A percentile compares a stretch with the other conserved stretches of the same genome.
Evolutionary conservation across 2,113 vertebrate genomes (phyloP).

Genomic region (Sclerurus mexicanus): DNA sequence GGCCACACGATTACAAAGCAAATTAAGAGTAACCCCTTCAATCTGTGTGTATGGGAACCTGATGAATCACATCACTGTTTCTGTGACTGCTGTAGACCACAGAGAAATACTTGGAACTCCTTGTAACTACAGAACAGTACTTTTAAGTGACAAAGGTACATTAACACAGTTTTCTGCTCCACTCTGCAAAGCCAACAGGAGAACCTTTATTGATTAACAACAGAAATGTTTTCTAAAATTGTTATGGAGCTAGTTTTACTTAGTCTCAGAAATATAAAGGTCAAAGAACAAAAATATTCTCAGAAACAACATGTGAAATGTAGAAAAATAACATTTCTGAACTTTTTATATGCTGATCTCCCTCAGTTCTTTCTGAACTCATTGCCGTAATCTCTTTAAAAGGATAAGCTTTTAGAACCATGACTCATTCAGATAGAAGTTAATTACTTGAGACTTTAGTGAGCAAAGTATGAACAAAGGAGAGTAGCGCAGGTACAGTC

Average conservation of each 20-base stretch:
- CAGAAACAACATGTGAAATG: background rate
- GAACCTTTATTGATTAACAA: background rate
- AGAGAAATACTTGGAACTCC: background rate
- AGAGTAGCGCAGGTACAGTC: background rate
- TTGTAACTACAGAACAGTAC: background rate
- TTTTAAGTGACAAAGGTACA: background rate
- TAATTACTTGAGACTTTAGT: slow-evolving; percentile 16
- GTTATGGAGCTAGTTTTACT: background rate
- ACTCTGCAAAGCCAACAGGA: background rate
- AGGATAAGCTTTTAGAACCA: slow-evolving; percentile 6
- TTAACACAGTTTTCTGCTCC: background rate
- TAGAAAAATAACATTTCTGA: background rate
- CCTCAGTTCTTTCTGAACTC: background rate
- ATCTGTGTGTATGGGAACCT: background rate
- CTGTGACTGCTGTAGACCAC: background rate
- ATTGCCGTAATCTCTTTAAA: background rate
- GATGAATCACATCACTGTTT: background rate
- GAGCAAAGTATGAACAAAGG: slow-evolving; percentile 29
- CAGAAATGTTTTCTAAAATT: background rate
- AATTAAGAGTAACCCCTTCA: background rate
- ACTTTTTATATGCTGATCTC: background rate
- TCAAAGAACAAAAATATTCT: background rate
- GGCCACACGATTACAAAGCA: background rate
- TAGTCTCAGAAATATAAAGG: background rate
- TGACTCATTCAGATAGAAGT: slow-evolving; percentile 32